Conservation (phyloP, 37 sponge, comb jelly and placozoan genomes). For the Spongilla lacustris region DNA sequence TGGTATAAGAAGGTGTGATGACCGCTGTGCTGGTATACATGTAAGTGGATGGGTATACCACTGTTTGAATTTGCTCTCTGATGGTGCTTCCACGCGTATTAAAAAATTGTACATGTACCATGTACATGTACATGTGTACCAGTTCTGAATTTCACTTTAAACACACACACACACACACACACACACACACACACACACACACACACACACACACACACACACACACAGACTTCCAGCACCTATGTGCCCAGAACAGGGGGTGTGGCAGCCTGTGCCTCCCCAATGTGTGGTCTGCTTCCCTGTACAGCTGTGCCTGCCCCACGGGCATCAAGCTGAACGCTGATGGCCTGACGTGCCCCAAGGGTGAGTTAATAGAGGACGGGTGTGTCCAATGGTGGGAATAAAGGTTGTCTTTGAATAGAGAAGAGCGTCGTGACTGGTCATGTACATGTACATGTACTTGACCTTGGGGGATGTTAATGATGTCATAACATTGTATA, state of each 20-base stretch:
- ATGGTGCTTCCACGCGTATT: too few relatives aligned
- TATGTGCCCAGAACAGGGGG: background rate
- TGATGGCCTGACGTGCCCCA: constrained; percentile 23
- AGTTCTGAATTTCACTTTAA: background rate
- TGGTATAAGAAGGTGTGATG: too few relatives aligned
- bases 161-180: background rate
- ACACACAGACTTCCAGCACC: background rate
- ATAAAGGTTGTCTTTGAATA: too few relatives aligned
- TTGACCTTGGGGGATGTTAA: too few relatives aligned
- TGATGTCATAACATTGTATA: background rate
- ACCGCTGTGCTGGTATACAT: too few relatives aligned
- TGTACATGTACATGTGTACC: background rate
- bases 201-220: background rate
- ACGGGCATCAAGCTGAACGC: constrained; percentile 35
- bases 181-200: background rate
- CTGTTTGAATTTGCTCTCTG: too few relatives aligned
- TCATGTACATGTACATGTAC: too few relatives aligned
- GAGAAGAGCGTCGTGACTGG: too few relatives aligned
- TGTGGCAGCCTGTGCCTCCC: constrained; percentile 68
- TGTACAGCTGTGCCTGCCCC: constrained; percentile 49
- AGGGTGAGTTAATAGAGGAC: constrained; percentile 7
- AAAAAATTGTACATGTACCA: background rate
- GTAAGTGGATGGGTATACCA: too few relatives aligned
- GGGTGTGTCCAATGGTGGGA: too few relatives aligned
- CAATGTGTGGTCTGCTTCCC: background rate